These are phyloP conservation scores for Yponomeuta plumbellus DNA, from an alignment of 2,888 invertebrate species.

Conservation along the genomic window DNA sequence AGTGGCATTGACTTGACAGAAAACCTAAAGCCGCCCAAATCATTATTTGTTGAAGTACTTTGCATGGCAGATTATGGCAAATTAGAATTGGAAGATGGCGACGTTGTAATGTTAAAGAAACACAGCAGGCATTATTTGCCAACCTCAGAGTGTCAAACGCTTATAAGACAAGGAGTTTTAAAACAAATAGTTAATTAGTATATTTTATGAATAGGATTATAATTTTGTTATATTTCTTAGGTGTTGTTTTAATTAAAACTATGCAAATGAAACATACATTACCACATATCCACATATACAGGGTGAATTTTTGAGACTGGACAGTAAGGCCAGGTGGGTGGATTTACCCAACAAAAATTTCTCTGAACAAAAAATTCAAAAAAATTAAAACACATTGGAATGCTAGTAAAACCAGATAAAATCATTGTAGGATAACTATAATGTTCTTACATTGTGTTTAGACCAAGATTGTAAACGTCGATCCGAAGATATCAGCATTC, in stretches of 20 bases:
- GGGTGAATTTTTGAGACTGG: too few species aligned
- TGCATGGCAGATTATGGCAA: slow-evolving; percentile 95
- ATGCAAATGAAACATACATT: too few species aligned
- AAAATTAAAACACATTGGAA: too few species aligned
- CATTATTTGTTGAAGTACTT: slow-evolving; percentile 93
- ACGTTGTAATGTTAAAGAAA: slow-evolving; percentile 89
- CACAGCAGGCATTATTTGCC: slow-evolving; percentile 94
- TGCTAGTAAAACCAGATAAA: too few species aligned
- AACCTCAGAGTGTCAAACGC: slow-evolving; percentile 90
- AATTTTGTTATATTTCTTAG: not conserved
- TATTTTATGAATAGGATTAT: not conserved
- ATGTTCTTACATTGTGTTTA: too few species aligned
- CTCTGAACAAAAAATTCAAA: too few species aligned
- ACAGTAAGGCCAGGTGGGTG: too few species aligned
- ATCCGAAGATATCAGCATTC: too few species aligned
- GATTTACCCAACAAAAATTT: too few species aligned
- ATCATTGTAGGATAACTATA: too few species aligned
- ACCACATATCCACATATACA: too few species aligned
- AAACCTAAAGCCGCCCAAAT: slow-evolving; percentile 93
- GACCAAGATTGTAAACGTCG: too few species aligned
- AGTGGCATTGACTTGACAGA: slow-evolving; percentile 91
- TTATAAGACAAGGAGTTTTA: slow-evolving; percentile 92
- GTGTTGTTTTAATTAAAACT: not conserved
- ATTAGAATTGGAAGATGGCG: slow-evolving; percentile 95
- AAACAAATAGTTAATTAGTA: slow-evolving; percentile 78